Conservation (phyloP, 2,113 vertebrate genomes). For the Amazona guildingii region DNA sequence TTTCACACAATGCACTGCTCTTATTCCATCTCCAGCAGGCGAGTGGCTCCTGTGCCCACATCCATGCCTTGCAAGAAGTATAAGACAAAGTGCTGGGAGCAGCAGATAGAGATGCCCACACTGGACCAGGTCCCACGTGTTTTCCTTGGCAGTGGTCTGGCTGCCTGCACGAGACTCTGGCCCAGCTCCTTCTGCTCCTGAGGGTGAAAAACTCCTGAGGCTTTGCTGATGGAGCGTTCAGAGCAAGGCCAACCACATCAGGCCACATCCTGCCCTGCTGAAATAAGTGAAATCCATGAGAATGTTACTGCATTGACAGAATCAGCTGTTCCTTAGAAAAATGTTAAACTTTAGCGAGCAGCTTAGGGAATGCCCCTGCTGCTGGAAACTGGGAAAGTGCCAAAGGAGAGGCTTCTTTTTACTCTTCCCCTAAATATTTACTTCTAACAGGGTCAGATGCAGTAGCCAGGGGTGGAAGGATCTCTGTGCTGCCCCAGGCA, state of each 20-base stretch:
- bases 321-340: background rate
- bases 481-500: background rate
- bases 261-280: background rate
- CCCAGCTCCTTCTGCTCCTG: background rate
- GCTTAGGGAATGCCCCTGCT: background rate
- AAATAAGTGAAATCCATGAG: background rate
- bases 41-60: background rate
- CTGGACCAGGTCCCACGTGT: background rate
- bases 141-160: background rate
- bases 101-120: background rate
- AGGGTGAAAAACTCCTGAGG: background rate
- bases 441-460: background rate
- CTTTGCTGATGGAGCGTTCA: background rate
- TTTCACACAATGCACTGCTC: background rate
- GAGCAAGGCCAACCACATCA: fast-evolving
- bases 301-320: background rate
- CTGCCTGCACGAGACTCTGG: background rate
- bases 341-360: background rate
- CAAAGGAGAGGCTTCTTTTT: background rate
- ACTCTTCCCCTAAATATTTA: background rate
- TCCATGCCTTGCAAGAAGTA: background rate
- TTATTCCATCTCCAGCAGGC: background rate
- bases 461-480: background rate
- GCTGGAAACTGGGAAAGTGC: background rate
- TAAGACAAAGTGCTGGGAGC: background rate